These are phyloP conservation scores for Tachyglossus aculeatus DNA, from an alignment of 2,797 vertebrate species.

Conservation along the genomic window DNA sequence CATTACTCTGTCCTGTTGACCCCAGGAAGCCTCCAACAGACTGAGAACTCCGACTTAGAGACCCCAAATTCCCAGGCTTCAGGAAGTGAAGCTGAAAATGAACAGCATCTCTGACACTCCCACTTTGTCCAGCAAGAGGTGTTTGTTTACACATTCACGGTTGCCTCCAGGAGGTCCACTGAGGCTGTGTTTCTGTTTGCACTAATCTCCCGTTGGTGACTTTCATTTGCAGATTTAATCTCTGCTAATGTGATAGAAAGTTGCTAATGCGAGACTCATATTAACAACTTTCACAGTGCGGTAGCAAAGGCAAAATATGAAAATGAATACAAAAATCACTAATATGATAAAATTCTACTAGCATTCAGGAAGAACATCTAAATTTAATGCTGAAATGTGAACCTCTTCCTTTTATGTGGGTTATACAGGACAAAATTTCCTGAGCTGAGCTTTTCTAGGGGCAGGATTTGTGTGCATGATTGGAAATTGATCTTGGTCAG, in stretches of 20 bases:
- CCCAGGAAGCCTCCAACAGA: too few relatives aligned
- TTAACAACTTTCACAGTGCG: conserved; percentile 75
- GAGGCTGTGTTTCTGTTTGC: conserved; percentile 69
- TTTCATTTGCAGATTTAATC: conserved; percentile 75
- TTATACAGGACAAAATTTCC: conserved; percentile 24
- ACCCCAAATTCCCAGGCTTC: too few relatives aligned
- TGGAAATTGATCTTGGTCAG: too few relatives aligned
- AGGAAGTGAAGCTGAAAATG: conserved; percentile 9
- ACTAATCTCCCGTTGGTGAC: conserved; percentile 70
- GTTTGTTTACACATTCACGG: conserved; percentile 62
- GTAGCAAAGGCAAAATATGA: conserved; percentile 71
- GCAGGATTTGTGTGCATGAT: not conserved
- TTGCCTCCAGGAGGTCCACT: conserved; percentile 65
- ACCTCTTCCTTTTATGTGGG: conserved; percentile 15
- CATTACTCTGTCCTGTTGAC: too few relatives aligned
- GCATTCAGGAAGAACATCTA: conserved; percentile 60
- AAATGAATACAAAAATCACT: conserved; percentile 70
- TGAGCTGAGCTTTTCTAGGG: conserved; percentile 15
- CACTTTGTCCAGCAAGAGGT: conserved; percentile 42
- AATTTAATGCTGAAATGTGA: conserved; percentile 50
- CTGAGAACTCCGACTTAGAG: too few relatives aligned
- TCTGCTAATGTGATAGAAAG: conserved; percentile 75
- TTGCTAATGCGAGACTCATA: conserved; percentile 76
- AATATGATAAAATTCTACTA: conserved; percentile 63
- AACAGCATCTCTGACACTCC: conserved; percentile 31